Percentiles rank a stretch among this genome's conserved stretches.
Conservation (phyloP, 2,113 vertebrate genomes). For the Balaenoptera acutorostrata region DNA sequence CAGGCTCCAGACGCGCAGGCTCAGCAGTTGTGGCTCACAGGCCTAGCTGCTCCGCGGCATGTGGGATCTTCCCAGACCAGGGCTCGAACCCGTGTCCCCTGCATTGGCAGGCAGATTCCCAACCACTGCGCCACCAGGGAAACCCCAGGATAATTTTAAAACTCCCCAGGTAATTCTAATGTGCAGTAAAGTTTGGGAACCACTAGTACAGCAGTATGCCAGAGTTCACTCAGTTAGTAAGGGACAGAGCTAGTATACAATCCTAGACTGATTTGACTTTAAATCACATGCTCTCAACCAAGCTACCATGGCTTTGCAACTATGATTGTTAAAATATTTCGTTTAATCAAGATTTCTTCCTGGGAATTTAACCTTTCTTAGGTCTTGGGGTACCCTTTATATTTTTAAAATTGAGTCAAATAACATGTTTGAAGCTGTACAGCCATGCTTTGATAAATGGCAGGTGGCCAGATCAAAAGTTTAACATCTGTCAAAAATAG, state of each 20-base stretch:
- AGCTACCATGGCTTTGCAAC: not conserved
- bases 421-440: not conserved
- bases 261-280: not conserved
- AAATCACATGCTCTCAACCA: not conserved
- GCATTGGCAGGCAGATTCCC: no score
- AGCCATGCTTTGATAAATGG: not conserved
- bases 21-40: no score
- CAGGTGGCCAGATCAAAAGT: not conserved
- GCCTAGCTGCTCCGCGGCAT: no score
- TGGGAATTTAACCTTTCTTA: not conserved
- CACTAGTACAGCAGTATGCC: not conserved
- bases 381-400: not conserved
- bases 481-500: slow-evolving; percentile 42
- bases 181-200: not conserved
- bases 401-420: not conserved
- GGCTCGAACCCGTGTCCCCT: no score
- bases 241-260: not conserved
- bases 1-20: no score
- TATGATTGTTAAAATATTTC: not conserved
- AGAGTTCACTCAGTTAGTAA: not conserved
- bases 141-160: not conserved
- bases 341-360: slow-evolving; percentile 26
- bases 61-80: no score
- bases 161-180: not conserved
- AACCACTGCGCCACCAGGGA: no score